Evolutionary conservation across 2,888 invertebrate species (phyloP).

Genomic region (Neoscelio sp.): DNA sequence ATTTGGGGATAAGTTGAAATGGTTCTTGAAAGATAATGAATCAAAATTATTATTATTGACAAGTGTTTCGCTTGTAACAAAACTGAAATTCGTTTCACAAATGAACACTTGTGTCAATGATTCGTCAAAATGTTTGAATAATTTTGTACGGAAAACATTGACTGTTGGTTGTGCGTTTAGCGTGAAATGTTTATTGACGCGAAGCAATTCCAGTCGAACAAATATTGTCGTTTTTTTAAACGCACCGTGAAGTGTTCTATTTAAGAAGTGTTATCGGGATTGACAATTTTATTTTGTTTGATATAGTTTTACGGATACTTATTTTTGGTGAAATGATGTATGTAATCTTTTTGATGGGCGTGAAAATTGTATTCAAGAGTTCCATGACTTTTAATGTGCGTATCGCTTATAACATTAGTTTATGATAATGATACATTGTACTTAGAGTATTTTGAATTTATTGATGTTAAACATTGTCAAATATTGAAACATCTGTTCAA

Average conservation of each 20-base stretch:
- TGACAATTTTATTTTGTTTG: constrained; percentile 38
- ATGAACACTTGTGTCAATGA: constrained; percentile 49
- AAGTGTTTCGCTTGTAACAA: constrained; percentile 52
- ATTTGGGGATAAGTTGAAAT: constrained; percentile 50
- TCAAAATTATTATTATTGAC: constrained; percentile 56
- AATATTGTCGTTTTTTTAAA: constrained; percentile 52
- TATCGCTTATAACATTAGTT: not conserved
- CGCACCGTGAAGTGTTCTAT: constrained; percentile 27
- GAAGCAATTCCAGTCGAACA: constrained; percentile 34
- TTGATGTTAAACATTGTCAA: not conserved
- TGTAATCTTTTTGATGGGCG: too few relatives aligned
- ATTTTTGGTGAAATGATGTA: too few relatives aligned
- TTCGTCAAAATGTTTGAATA: constrained; percentile 55
- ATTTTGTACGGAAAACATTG: constrained; percentile 61
- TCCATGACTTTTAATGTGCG: not conserved
- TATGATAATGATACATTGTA: not conserved
- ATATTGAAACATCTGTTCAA: constrained; percentile 44
- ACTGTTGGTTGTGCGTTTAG: constrained; percentile 35
- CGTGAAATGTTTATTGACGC: constrained; percentile 49
- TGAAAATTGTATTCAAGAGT: not conserved
- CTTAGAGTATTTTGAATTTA: not conserved
- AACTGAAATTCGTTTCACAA: constrained; percentile 35
- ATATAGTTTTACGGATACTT: too few relatives aligned
- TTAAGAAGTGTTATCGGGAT: constrained; percentile 22
- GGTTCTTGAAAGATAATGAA: constrained; percentile 39